Conservation (phyloP, 2,797 vertebrate species). For the Amphiprion clarkii region DNA sequence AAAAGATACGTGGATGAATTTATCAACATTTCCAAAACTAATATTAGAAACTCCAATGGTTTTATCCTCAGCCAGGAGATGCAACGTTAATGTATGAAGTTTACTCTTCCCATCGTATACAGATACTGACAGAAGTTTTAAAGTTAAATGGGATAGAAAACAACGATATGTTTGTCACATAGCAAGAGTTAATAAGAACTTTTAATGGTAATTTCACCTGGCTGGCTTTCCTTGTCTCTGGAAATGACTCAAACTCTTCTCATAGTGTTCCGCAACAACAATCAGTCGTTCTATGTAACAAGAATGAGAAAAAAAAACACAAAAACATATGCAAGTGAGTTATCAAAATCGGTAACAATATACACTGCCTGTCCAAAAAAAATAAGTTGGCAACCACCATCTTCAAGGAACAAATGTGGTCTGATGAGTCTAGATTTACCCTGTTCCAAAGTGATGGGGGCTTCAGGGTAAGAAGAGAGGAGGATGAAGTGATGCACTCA, state of each 20-base stretch:
- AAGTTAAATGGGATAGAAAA: neutral
- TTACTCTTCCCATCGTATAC: neutral
- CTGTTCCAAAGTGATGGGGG: no score
- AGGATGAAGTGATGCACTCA: no score
- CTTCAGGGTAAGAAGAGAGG: no score
- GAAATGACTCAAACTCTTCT: slow-evolving; percentile 90
- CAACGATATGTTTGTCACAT: neutral
- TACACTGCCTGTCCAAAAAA: no score
- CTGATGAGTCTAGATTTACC: no score
- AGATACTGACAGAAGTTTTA: neutral
- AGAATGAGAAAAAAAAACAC: slow-evolving; percentile 26
- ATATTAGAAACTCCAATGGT: neutral
- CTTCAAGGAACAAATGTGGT: no score
- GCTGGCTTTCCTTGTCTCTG: slow-evolving; percentile 87
- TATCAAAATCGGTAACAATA: neutral
- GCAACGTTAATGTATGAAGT: slow-evolving; percentile 30
- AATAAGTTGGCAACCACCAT: no score
- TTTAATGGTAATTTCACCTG: slow-evolving; percentile 83
- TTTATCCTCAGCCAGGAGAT: slow-evolving; percentile 44
- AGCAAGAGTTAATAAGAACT: neutral
- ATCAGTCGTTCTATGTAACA: slow-evolving; percentile 91
- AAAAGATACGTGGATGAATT: neutral
- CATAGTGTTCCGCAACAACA: slow-evolving; percentile 96
- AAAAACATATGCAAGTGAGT: neutral
- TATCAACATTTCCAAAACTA: slow-evolving; percentile 2